phyloP scores from a whole-genome alignment of 2,888 invertebrate species.

The Drosophila paracracens region DNA sequence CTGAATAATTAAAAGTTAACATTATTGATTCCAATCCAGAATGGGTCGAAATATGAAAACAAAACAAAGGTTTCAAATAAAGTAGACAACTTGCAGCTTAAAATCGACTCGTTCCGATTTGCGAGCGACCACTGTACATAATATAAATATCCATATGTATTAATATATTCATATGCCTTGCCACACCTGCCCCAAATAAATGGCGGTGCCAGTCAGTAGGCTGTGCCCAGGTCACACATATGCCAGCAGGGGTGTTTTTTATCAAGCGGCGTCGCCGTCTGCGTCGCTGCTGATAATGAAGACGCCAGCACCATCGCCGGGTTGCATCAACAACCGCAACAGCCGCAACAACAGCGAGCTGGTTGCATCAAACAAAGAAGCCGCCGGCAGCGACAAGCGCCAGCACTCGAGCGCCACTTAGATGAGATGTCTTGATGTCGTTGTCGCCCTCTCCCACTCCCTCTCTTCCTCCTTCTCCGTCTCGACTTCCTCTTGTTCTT shows the following conservation, averaged over 20 bases:
- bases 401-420: slow-evolving; percentile 72
- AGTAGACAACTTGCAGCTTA: not conserved
- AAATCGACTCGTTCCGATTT: not conserved
- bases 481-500: slow-evolving; percentile 3
- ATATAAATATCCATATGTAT: not conserved
- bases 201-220: slow-evolving; percentile 22
- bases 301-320: slow-evolving; percentile 78
- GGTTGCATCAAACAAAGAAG: slow-evolving; percentile 56
- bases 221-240: slow-evolving; percentile 14
- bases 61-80: slow-evolving; percentile 7
- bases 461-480: slow-evolving; percentile 7
- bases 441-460: slow-evolving; percentile 19
- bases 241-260: slow-evolving; percentile 39
- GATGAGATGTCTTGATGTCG: slow-evolving; percentile 78
- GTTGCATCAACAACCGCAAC: slow-evolving; percentile 31
- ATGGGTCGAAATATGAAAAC: not conserved
- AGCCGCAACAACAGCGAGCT: not conserved
- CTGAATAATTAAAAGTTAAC: slow-evolving; percentile 34
- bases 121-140: not conserved
- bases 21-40: slow-evolving; percentile 39
- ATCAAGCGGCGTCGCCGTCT: slow-evolving; percentile 59
- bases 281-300: slow-evolving; percentile 74
- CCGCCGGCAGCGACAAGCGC: slow-evolving; percentile 50
- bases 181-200: slow-evolving; percentile 34
- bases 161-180: slow-evolving; percentile 16